Percentiles rank a stretch among this genome's conserved stretches.
Conservation (phyloP, 2,797 vertebrate species). For the Trachops cirrhosus region DNA sequence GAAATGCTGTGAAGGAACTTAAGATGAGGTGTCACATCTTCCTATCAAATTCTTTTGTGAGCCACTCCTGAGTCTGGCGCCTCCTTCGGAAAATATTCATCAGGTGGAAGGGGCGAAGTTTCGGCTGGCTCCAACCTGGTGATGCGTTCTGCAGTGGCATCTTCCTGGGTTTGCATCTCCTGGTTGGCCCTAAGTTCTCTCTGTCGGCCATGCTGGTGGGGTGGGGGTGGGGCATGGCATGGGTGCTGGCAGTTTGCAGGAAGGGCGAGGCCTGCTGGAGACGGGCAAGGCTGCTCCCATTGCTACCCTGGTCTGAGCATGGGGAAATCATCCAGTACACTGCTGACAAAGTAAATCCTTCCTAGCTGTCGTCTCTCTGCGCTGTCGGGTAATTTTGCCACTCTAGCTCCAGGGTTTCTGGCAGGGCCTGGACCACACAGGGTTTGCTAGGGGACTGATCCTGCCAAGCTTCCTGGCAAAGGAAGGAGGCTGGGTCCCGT, state of each 20-base stretch:
- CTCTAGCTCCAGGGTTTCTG: not conserved
- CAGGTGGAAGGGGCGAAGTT: slow-evolving; percentile 75
- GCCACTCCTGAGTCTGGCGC: slow-evolving; percentile 82
- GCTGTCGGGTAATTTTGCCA: not conserved
- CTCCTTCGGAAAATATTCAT: slow-evolving; percentile 82
- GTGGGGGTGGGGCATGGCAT: not conserved
- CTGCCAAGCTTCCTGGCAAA: slow-evolving; percentile 42
- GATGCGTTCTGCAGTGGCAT: slow-evolving; percentile 28
- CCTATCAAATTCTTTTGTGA: slow-evolving; percentile 87
- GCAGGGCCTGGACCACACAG: not conserved
- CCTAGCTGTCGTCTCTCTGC: not conserved
- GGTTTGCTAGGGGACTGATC: not conserved
- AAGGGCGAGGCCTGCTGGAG: not conserved
- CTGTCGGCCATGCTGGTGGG: not conserved
- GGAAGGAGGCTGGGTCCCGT: not conserved
- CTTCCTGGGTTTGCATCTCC: slow-evolving; percentile 40
- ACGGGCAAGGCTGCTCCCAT: not conserved
- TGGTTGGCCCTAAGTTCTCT: not conserved
- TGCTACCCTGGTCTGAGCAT: not conserved
- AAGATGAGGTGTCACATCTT: slow-evolving; percentile 96
- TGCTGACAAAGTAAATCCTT: not conserved
- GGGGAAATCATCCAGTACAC: not conserved
- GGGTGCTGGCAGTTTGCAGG: not conserved
- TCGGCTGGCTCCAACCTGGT: slow-evolving; percentile 72
- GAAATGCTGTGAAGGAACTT: slow-evolving; percentile 84